Evolutionary conservation across 2,888 invertebrate genomes (phyloP).

Genomic region (Rhagonycha fulva): DNA sequence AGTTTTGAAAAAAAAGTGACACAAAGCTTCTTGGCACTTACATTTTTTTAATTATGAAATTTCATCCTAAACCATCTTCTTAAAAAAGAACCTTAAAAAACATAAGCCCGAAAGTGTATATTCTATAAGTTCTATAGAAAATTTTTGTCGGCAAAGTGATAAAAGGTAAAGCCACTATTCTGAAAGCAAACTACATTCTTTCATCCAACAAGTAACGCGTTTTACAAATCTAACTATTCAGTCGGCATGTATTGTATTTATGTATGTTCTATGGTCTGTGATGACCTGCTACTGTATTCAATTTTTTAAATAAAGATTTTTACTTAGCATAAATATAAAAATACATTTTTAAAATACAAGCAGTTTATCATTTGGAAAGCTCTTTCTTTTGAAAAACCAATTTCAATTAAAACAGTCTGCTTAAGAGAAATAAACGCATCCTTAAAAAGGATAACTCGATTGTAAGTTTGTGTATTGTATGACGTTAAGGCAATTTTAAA

Average conservation of each 20-base stretch:
- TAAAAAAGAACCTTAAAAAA: neutral
- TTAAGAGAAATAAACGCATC: neutral
- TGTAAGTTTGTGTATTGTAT: neutral
- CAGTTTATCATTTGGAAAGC: neutral
- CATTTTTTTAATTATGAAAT: neutral
- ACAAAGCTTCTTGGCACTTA: constrained; percentile 10
- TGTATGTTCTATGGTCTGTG: constrained; percentile 46
- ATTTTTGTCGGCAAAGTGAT: constrained; percentile 20
- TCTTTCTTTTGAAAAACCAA: neutral
- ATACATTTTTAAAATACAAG: neutral
- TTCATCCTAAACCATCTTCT: neutral
- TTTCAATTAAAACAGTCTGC: neutral
- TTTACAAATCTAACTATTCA: constrained; percentile 44
- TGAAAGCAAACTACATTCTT: constrained; percentile 29
- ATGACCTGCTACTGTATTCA: constrained; percentile 43
- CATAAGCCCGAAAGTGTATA: constrained; percentile 12
- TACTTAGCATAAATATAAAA: neutral
- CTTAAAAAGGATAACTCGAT: neutral
- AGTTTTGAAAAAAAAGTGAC: constrained; percentile 19
- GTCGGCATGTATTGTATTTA: constrained; percentile 45
- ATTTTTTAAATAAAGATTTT: neutral
- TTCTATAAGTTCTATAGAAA: constrained; percentile 11
- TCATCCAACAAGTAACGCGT: constrained; percentile 37
- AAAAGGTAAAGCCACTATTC: constrained; percentile 29
- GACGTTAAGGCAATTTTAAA: constrained; percentile 18